Conservation (phyloP, 1,140 invertebrate genomes). For the Megathymus violae region DNA sequence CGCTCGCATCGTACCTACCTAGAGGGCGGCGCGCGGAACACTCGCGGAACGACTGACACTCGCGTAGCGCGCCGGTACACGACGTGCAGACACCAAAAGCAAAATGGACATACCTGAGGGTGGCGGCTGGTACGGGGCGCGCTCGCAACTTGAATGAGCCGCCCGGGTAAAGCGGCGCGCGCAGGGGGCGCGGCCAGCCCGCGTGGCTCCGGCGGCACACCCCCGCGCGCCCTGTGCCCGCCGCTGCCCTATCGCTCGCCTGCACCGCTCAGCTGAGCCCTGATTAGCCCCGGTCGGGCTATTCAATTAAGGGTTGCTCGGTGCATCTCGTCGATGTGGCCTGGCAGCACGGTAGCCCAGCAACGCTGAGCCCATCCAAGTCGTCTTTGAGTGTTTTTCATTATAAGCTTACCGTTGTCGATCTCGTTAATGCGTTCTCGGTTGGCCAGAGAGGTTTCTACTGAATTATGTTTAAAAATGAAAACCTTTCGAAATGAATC, state of each 20-base stretch:
- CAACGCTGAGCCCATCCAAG: constrained; percentile 36
- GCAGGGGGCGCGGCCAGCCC: too few species aligned
- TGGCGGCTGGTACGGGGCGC: constrained; percentile 78
- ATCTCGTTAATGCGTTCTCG: constrained; percentile 57
- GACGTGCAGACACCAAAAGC: constrained; percentile 79
- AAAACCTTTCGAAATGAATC: neutral
- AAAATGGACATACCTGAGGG: constrained; percentile 82
- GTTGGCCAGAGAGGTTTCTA: constrained; percentile 29
- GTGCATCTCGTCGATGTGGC: constrained; percentile 66
- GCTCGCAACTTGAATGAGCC: constrained; percentile 80
- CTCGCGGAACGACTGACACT: constrained; percentile 75
- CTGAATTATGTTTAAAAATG: constrained; percentile 22
- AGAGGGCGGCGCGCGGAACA: constrained; percentile 58
- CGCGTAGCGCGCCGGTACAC: constrained; percentile 66
- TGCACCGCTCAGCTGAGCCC: too few species aligned
- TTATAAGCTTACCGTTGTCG: constrained; percentile 65
- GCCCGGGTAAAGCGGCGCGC: constrained; percentile 65
- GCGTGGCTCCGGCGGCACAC: too few species aligned
- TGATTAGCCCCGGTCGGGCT: constrained; percentile 78
- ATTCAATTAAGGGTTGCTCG: constrained; percentile 79
- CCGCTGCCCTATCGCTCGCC: too few species aligned
- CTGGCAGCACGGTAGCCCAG: constrained; percentile 42
- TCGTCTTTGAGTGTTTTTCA: constrained; percentile 67
- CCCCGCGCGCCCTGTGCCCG: too few species aligned
- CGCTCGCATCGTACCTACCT: constrained; percentile 72